Evolutionary conservation across 2,113 vertebrate species (phyloP).

Genomic region (Cavia porcellus): DNA sequence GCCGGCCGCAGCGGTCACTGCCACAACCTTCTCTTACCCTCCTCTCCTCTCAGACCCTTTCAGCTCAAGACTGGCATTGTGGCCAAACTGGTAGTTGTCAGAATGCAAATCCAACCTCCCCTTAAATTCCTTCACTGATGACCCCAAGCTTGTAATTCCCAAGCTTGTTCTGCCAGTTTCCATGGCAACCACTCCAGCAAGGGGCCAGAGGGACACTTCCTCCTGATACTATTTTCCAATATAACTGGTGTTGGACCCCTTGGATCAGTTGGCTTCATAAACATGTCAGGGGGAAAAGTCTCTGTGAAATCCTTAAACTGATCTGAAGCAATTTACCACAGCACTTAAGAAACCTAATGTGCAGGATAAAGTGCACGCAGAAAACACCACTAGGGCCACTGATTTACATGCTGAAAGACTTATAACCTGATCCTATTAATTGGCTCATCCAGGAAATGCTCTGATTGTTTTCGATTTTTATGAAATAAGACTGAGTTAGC

Average conservation of each 20-base stretch:
- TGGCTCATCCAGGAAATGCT: background rate
- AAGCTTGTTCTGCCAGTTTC: background rate
- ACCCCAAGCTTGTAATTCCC: background rate
- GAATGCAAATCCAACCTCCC: background rate
- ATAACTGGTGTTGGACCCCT: background rate
- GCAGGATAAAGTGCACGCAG: background rate
- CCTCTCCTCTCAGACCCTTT: background rate
- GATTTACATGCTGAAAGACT: background rate
- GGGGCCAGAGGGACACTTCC: background rate
- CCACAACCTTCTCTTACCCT: background rate
- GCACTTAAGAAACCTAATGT: background rate
- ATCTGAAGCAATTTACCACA: background rate
- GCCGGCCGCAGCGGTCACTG: background rate
- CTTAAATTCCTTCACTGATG: background rate
- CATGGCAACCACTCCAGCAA: rapidly evolving
- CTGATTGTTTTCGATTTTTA: background rate
- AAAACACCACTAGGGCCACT: background rate
- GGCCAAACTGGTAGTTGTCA: background rate
- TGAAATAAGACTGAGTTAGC: background rate
- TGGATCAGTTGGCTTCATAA: background rate
- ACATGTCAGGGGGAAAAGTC: background rate
- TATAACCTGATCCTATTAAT: background rate
- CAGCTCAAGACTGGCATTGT: background rate
- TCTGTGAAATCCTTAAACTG: background rate
- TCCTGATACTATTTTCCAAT: background rate